A percentile compares a stretch with the other conserved stretches of the same genome.
These are phyloP conservation scores for Buceros bicornis DNA, from an alignment of 2,797 vertebrate species.

Conservation along the genomic window DNA sequence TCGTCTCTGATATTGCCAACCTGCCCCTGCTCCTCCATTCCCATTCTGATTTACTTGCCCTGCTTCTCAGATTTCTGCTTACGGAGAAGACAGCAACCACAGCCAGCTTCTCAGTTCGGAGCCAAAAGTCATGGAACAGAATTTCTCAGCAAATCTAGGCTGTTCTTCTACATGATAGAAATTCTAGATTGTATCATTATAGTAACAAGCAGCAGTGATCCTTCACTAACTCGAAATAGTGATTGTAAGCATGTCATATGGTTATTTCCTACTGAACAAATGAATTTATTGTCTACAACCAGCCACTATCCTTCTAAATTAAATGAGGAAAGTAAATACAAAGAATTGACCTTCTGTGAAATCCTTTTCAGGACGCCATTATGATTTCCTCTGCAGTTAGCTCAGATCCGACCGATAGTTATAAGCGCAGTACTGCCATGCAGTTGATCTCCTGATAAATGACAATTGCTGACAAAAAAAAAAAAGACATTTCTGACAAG, in stretches of 20 bases:
- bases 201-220: not conserved
- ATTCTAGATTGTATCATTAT: not conserved
- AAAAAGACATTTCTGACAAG: not conserved
- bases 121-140: not conserved
- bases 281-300: not conserved
- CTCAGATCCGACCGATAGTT: not conserved
- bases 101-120: not conserved
- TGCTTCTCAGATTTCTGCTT: not conserved
- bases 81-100: not conserved
- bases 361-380: not conserved
- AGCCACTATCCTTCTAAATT: not conserved
- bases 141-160: not conserved
- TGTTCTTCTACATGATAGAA: not conserved
- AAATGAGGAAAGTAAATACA: not conserved
- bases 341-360: not conserved
- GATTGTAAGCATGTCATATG: not conserved
- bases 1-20: not conserved
- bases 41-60: not conserved
- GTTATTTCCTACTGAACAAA: not conserved
- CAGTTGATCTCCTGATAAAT: not conserved
- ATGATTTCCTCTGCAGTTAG: not conserved
- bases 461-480: not conserved
- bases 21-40: not conserved
- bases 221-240: not conserved
- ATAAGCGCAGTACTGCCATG: not conserved